Percentiles rank a stretch among this genome's conserved stretches.
phyloP scores from a whole-genome alignment of 2,797 vertebrate species.

The Chromobotia macracanthus region DNA sequence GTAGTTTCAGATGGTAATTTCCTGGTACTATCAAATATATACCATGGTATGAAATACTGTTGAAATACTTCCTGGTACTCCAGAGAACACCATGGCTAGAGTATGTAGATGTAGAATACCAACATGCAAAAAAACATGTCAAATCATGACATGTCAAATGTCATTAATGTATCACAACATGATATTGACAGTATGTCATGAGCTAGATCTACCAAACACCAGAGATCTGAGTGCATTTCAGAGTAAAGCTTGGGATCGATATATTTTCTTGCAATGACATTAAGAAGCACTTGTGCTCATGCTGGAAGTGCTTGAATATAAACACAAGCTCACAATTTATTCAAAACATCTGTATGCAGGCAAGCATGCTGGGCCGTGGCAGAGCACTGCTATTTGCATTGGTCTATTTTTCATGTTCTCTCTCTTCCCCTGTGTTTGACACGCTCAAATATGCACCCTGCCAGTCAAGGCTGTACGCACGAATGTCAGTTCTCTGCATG shows the following conservation, averaged over 20 bases:
- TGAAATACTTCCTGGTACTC: too few relatives aligned
- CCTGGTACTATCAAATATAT: too few relatives aligned
- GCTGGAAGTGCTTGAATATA: constrained; percentile 29
- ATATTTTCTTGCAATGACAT: not conserved
- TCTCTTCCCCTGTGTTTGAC: constrained; percentile 36
- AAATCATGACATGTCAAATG: too few relatives aligned
- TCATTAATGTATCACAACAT: not conserved
- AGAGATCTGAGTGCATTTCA: constrained; percentile 16
- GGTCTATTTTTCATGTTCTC: constrained; percentile 4
- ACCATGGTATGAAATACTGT: too few relatives aligned
- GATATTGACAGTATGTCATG: constrained; percentile 21
- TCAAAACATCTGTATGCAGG: constrained; percentile 39
- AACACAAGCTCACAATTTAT: constrained; percentile 33
- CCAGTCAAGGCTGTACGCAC: constrained; percentile 49
- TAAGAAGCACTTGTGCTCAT: constrained; percentile 13
- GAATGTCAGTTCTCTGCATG: constrained; percentile 46
- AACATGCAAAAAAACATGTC: too few relatives aligned
- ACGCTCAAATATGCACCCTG: constrained; percentile 46
- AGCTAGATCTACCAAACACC: not conserved
- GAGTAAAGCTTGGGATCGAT: constrained; percentile 36
- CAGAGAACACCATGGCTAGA: too few relatives aligned
- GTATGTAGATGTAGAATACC: too few relatives aligned
- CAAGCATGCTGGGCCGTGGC: constrained; percentile 19
- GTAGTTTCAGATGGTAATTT: too few relatives aligned
- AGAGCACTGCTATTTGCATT: constrained; percentile 31